Conservation (phyloP, 2,113 vertebrate species). For the Mustelus asterias region DNA sequence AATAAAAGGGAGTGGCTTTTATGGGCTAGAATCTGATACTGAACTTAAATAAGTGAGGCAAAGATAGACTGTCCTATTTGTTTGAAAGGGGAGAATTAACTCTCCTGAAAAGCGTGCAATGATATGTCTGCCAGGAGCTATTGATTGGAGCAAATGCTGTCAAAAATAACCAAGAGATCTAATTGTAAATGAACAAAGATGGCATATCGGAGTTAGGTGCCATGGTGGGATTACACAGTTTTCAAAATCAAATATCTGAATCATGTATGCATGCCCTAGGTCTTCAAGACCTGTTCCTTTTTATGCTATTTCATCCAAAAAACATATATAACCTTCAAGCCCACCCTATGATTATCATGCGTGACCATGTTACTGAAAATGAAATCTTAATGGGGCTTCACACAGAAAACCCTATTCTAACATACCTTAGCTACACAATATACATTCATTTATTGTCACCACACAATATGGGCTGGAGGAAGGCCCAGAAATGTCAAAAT, state of each 20-base stretch:
- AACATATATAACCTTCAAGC: neutral
- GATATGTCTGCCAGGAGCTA: neutral
- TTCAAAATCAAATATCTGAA: neutral
- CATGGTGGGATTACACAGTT: neutral
- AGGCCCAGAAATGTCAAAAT: neutral
- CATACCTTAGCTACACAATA: neutral
- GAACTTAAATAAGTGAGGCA: neutral
- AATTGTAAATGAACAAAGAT: neutral
- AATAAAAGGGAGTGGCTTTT: neutral
- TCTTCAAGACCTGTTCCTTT: neutral
- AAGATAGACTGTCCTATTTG: neutral
- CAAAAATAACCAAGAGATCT: neutral
- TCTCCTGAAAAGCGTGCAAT: neutral
- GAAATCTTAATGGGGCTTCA: neutral
- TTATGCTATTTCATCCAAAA: neutral
- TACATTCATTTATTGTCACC: neutral
- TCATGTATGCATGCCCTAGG: neutral
- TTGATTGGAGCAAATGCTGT: neutral
- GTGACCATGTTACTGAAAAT: neutral
- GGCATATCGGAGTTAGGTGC: neutral
- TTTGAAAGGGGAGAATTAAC: neutral
- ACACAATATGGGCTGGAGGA: neutral
- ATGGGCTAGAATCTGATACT: neutral
- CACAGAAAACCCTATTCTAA: neutral
- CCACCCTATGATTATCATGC: neutral